These are phyloP conservation scores for Candidula unifasciata DNA, from an alignment of 2,888 invertebrate species.

Conservation along the genomic window DNA sequence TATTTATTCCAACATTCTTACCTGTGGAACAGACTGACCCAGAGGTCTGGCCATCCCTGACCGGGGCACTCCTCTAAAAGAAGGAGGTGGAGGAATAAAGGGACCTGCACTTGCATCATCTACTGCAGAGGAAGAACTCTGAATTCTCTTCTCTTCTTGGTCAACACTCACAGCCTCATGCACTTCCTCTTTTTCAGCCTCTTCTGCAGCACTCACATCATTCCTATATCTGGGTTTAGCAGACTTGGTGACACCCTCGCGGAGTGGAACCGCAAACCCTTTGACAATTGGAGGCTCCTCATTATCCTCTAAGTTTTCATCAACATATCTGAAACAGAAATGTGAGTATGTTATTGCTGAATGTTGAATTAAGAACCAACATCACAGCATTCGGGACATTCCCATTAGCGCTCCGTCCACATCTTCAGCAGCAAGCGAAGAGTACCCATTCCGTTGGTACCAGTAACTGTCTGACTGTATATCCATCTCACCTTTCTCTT, in stretches of 20 bases:
- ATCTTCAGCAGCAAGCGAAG: too few relatives aligned
- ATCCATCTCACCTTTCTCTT: too few relatives aligned
- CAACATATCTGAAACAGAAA: conserved; percentile 59
- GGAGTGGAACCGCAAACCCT: conserved; percentile 65
- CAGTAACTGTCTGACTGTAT: too few relatives aligned
- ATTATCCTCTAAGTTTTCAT: conserved; percentile 58
- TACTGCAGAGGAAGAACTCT: conserved; percentile 55
- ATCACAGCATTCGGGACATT: too few relatives aligned
- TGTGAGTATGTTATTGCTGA: too few relatives aligned
- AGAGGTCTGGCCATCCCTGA: conserved; percentile 50
- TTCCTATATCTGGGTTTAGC: conserved; percentile 55
- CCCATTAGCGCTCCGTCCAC: too few relatives aligned
- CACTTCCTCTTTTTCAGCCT: conserved; percentile 54
- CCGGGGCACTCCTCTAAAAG: conserved; percentile 64
- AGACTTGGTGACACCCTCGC: conserved; percentile 62
- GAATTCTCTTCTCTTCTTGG: conserved; percentile 38
- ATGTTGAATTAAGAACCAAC: too few relatives aligned
- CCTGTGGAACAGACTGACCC: conserved; percentile 71
- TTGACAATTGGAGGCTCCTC: conserved; percentile 62
- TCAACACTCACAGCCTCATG: neutral
- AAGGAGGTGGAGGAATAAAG: conserved; percentile 70
- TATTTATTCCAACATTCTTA: conserved; percentile 47
- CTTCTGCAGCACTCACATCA: conserved; percentile 60
- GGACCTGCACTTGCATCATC: conserved; percentile 63
- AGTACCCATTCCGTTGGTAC: too few relatives aligned